Conservation (phyloP, 1,140 invertebrate species). For the Heterodera carotae region DNA sequence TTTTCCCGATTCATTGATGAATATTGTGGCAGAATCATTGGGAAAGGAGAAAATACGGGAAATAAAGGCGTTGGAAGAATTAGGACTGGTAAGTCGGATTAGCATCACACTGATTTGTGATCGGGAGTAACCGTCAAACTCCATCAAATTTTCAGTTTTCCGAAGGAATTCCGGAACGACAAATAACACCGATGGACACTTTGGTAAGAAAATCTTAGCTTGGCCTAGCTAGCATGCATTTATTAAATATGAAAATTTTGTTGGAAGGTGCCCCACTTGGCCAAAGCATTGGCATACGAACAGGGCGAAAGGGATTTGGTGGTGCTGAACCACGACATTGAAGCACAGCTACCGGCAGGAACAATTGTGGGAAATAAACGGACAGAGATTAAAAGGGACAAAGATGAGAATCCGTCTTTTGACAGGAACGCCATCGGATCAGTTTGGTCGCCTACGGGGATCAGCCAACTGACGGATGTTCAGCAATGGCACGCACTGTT, state of each 20-base stretch:
- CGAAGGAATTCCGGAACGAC: conserved; percentile 77
- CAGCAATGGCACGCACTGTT: conserved; percentile 96
- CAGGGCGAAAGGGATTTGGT: conserved; percentile 88
- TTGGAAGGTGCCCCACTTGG: conserved; percentile 75
- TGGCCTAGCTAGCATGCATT: no score
- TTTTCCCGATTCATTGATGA: conserved; percentile 88
- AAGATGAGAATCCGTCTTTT: no score
- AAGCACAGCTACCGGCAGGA: conserved; percentile 86
- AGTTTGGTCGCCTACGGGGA: conserved; percentile 92
- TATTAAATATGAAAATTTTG: no score
- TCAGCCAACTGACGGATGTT: conserved; percentile 73
- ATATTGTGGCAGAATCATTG: conserved; percentile 76
- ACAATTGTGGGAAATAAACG: conserved; percentile 64
- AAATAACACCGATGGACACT: conserved; percentile 84
- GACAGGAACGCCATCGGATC: conserved; percentile 80
- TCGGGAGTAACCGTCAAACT: conserved; percentile 16
- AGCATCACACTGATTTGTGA: not conserved
- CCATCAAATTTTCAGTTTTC: conserved; percentile 78
- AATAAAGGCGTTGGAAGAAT: conserved; percentile 47
- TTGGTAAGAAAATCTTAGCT: conserved; percentile 68
- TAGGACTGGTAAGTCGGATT: conserved; percentile 33
- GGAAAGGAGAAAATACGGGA: conserved; percentile 67
- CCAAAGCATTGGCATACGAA: conserved; percentile 79
- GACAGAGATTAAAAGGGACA: no score
- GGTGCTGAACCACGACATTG: conserved; percentile 87